Conservation (phyloP, 2,113 vertebrate species). For the Meleagris gallopavo region DNA sequence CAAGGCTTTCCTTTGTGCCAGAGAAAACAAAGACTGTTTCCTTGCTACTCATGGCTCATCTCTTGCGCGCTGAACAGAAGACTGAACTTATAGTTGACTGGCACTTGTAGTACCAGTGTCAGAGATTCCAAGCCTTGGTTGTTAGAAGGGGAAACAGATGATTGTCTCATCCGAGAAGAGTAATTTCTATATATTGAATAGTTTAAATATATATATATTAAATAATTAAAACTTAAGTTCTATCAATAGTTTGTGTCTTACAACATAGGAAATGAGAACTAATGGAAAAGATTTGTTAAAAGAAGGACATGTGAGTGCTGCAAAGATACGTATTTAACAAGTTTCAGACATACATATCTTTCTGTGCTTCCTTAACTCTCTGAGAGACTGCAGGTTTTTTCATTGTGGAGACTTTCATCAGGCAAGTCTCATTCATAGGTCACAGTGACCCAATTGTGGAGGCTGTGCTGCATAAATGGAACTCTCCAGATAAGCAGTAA, state of each 20-base stretch:
- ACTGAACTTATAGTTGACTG: neutral
- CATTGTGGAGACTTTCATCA: neutral
- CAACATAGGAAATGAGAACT: neutral
- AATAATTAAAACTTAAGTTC: neutral
- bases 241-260: neutral
- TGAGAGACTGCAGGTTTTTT: neutral
- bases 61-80: neutral
- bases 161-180: neutral
- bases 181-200: neutral
- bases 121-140: neutral
- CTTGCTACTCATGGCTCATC: neutral
- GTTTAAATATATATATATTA: neutral
- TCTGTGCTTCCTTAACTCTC: neutral
- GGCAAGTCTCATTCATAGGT: neutral
- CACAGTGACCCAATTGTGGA: slow-evolving; percentile 6
- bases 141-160: neutral
- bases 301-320: neutral
- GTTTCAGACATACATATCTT: neutral
- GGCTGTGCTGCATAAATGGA: slow-evolving; percentile 49
- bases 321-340: neutral
- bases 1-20: neutral
- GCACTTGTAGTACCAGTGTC: neutral
- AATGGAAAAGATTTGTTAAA: neutral
- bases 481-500: slow-evolving; percentile 60
- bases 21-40: neutral